phyloP scores from a whole-genome alignment of 2,797 vertebrate species.

The Ispidina lecontei region DNA sequence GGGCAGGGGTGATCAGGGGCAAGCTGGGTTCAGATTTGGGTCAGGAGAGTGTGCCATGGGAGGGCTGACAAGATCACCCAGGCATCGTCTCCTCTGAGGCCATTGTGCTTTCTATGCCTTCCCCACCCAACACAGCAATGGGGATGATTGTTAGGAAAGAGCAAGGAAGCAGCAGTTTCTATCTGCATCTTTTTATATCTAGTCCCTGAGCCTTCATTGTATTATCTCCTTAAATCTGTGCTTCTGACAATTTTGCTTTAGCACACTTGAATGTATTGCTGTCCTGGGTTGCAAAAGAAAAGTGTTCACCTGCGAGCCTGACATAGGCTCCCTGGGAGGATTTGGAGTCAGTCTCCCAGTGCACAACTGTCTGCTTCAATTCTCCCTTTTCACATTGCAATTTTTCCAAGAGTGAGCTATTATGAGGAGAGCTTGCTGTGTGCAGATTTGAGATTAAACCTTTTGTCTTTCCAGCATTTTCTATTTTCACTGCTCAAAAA shows the following conservation, averaged over 20 bases:
- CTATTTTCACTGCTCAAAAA: background rate
- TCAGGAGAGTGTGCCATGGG: fast-evolving
- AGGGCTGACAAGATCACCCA: background rate
- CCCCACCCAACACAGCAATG: fast-evolving
- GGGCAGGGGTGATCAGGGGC: background rate
- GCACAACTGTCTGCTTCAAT: background rate
- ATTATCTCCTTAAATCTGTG: conserved; percentile 31
- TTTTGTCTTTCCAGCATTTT: conserved; percentile 15
- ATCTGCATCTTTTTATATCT: background rate
- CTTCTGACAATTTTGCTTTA: background rate
- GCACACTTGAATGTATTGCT: background rate
- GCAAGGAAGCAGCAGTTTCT: background rate
- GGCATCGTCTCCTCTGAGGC: background rate
- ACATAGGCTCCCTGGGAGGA: background rate
- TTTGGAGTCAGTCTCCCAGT: background rate
- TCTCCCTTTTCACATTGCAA: background rate
- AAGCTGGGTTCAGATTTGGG: background rate
- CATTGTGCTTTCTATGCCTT: background rate
- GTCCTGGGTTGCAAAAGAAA: background rate
- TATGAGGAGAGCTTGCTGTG: background rate
- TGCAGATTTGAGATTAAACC: background rate
- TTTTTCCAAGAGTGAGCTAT: background rate
- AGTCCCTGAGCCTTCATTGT: background rate
- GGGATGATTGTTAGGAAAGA: background rate
- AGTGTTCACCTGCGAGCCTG: background rate